These are phyloP conservation scores for Xyliphius kryptos DNA, from an alignment of 2,113 vertebrate species.

Conservation along the genomic window DNA sequence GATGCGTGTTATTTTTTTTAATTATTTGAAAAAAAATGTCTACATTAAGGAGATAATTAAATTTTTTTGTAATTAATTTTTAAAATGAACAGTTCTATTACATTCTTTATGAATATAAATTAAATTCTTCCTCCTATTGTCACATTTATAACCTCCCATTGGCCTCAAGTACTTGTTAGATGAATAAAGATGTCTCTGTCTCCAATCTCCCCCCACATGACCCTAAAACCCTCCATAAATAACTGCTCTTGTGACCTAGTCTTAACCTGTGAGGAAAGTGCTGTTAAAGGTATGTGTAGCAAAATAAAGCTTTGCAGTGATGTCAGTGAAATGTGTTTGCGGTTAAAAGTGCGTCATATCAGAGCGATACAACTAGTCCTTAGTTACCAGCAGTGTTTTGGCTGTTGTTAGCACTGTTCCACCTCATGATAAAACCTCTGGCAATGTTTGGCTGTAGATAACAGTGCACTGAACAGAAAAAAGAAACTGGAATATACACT, in stretches of 20 bases:
- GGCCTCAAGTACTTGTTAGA: too few species aligned
- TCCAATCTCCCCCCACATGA: too few species aligned
- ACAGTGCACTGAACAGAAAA: slow-evolving; percentile 12
- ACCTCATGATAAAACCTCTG: slow-evolving; percentile 11
- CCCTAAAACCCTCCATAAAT: slow-evolving; percentile 9
- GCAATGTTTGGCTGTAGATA: slow-evolving; percentile 10
- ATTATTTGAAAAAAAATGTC: not conserved
- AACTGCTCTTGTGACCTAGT: slow-evolving; percentile 10
- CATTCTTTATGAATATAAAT: too few species aligned
- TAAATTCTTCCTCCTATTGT: not conserved
- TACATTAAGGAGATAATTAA: not conserved
- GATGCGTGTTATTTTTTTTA: too few species aligned
- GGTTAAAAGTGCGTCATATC: too few species aligned
- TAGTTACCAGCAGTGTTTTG: slow-evolving; percentile 39
- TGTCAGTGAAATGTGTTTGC: slow-evolving; percentile 9
- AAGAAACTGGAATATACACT: too few species aligned
- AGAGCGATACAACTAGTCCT: slow-evolving; percentile 26
- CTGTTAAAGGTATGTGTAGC: too few species aligned
- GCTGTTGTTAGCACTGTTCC: slow-evolving; percentile 19
- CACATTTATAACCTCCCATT: slow-evolving; percentile 6
- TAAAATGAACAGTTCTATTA: not conserved
- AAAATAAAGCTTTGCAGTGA: slow-evolving; percentile 16
- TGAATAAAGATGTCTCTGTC: too few species aligned
- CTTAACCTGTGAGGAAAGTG: slow-evolving; percentile 18
- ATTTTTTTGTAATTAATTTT: too few species aligned